phyloP scores from a whole-genome alignment of 2,797 vertebrate species.

The Amblyraja radiata region DNA sequence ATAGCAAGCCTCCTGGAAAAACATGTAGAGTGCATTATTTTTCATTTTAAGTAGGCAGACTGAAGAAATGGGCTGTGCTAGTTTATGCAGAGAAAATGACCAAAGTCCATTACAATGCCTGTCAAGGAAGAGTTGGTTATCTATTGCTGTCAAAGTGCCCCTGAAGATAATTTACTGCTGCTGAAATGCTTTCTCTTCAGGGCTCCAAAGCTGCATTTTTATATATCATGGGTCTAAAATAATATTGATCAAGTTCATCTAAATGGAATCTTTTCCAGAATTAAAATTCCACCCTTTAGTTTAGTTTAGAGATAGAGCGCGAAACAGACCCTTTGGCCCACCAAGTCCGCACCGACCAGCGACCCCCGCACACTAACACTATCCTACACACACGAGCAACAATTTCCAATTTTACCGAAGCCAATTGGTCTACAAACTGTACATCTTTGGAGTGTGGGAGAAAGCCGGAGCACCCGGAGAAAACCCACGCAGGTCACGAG shows the following conservation, averaged over 20 bases:
- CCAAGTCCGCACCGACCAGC: too few species aligned
- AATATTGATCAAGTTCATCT: background rate
- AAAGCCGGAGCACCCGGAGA: too few species aligned
- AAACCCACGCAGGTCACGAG: too few species aligned
- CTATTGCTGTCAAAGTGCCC: background rate
- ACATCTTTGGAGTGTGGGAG: too few species aligned
- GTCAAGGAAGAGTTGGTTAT: slow-evolving; percentile 11
- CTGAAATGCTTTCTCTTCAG: background rate
- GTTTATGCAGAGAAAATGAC: slow-evolving; percentile 27
- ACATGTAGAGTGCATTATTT: background rate
- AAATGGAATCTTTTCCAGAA: background rate
- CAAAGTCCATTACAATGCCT: background rate
- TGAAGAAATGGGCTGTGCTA: slow-evolving; percentile 3
- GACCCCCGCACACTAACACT: too few species aligned
- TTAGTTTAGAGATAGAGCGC: background rate
- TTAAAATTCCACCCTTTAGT: background rate
- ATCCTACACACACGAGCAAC: too few species aligned
- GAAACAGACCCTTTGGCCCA: too few species aligned
- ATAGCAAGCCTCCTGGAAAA: background rate
- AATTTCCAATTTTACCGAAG: too few species aligned
- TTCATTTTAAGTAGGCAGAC: slow-evolving; percentile 12
- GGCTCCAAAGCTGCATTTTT: background rate
- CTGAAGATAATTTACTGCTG: slow-evolving; percentile 16
- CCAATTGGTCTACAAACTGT: too few species aligned
- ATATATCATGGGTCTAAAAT: background rate